Base-by-base conservation (phyloP, 2,797 vertebrate species). In the Remorina albescens region DNA sequence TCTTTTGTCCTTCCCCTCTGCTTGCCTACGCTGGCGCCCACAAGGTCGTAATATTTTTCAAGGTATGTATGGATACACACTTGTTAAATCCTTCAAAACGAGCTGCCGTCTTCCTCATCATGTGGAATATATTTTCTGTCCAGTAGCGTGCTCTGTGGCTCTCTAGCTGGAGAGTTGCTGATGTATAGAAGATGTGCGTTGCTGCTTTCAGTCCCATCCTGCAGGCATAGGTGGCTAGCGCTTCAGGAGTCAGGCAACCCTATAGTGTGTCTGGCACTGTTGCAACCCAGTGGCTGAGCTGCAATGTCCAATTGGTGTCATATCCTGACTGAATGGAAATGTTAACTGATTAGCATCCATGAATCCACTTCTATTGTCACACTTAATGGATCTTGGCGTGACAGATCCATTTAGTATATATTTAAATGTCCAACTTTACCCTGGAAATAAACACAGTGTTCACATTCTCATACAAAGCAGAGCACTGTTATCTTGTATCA, bases 41-140 rank as follows among this genome's bases (percentile, higher is more conserved):
- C 84, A 91, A 95, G 94, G 93, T 95, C 70, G 91, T 95, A 82
- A 94, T 95, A 93, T 95, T 95, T 94, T 94, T 91, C 88, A 94
- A 95, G 94, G 93, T 95, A 95, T 93, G 94, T 94, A 94, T 93
- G 75, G 80, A 70, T 71, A 57, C 67, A 69, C 74, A 80, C 41
- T 61, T 57, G 70, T 67, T 60, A 5, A 67, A 68, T n/a, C 50
- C 71, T 16, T 78, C 25, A 68, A 67, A 83, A 64, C 41, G 4
- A 81, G 72, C 57, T 61, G 60, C 61, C 44, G 42, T 54, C 71
- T 50, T 70, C 70, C 59, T 72, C 65, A 23, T 81, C 44, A 64
- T 69, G 67, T 74, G 74, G 66, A 64, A 34, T 66, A 67, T 55
- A 65, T 74, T 19, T 58, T 75, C 65, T 16, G 18, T 54, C 62